phyloP scores from a whole-genome alignment of 2,888 invertebrate species.

The Aproaerema taeniolella region DNA sequence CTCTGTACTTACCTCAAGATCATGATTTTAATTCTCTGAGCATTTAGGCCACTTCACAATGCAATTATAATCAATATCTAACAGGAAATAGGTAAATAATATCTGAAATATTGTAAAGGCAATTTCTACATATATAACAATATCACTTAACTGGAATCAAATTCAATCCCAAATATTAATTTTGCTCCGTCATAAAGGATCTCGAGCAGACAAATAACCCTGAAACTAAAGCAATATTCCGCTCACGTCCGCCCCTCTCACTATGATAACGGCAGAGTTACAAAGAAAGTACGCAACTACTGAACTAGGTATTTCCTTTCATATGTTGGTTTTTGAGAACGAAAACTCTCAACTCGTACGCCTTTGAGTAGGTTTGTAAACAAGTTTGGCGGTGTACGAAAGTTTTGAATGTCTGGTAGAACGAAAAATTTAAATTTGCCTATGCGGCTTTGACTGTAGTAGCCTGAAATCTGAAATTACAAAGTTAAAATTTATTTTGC shows the following conservation, averaged over 20 bases:
- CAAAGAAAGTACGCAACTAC: slow-evolving; percentile 20
- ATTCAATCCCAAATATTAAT: slow-evolving; percentile 34
- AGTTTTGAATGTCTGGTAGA: slow-evolving; percentile 27
- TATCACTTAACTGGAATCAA: slow-evolving; percentile 13
- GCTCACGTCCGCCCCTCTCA: slow-evolving; percentile 29
- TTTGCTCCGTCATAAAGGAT: slow-evolving; percentile 31
- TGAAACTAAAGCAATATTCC: slow-evolving; percentile 37
- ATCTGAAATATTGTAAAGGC: too few species aligned
- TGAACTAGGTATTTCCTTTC: slow-evolving; percentile 19
- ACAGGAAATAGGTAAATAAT: too few species aligned
- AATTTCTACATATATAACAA: too few species aligned
- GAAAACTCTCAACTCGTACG: slow-evolving; percentile 22
- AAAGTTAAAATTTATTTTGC: too few species aligned
- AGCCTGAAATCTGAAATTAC: too few species aligned
- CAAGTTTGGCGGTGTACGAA: slow-evolving; percentile 26
- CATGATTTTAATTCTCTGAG: too few species aligned
- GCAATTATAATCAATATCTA: too few species aligned
- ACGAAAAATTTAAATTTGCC: slow-evolving; percentile 29
- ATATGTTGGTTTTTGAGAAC: slow-evolving; percentile 22
- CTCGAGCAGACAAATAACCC: slow-evolving; percentile 30
- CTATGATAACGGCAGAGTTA: slow-evolving; percentile 30
- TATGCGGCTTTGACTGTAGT: neutral
- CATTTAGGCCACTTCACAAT: too few species aligned
- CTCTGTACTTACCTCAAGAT: too few species aligned
- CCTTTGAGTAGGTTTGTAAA: slow-evolving; percentile 29